A percentile compares a stretch with the other conserved stretches of the same genome.
Conservation (phyloP, 2,797 vertebrate species). For the Melopsittacus undulatus region DNA sequence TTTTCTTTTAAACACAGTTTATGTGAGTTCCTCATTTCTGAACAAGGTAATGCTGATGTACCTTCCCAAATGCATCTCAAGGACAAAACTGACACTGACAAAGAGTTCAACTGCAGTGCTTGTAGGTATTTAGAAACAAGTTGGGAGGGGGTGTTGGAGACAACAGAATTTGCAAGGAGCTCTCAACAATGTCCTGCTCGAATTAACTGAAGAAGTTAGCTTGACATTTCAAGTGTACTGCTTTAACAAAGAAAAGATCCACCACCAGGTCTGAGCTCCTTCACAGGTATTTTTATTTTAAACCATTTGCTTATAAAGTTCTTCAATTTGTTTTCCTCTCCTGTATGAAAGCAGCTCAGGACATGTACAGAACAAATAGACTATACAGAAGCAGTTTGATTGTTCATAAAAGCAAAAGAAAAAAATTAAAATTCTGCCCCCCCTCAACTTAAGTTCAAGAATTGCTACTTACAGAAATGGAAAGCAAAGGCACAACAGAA, state of each 20-base stretch:
- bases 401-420: neutral
- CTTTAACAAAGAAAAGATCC: neutral
- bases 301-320: neutral
- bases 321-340: neutral
- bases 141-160: neutral
- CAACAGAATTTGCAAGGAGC: neutral
- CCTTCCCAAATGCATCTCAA: slow-evolving; percentile 41
- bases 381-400: neutral
- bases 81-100: slow-evolving; percentile 38
- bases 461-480: neutral
- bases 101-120: neutral
- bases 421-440: neutral
- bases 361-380: neutral
- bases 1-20: slow-evolving; percentile 29
- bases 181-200: neutral
- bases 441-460: neutral
- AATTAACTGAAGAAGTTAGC: neutral
- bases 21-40: slow-evolving; percentile 23
- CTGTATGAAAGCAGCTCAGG: neutral
- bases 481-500: neutral
- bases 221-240: neutral
- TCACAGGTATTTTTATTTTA: neutral
- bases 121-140: neutral
- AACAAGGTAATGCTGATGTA: neutral
- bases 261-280: neutral